Percentiles rank a stretch among this genome's conserved stretches.
Conservation (phyloP, 2,888 invertebrate species). For the Sialis fuliginosa region DNA sequence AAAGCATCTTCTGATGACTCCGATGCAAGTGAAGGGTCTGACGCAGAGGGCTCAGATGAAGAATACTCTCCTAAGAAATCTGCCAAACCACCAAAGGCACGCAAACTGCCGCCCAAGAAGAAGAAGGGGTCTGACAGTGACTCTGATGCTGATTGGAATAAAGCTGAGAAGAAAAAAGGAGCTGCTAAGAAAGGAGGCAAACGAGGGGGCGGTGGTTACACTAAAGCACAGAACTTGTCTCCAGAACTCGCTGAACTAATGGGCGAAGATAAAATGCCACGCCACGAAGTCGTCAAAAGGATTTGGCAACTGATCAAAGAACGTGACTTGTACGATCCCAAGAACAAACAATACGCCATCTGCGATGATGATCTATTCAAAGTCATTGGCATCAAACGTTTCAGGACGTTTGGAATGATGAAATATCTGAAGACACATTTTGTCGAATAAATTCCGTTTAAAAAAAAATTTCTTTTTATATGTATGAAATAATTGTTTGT, state of each 20-base stretch:
- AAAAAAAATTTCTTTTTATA: slow-evolving; percentile 16
- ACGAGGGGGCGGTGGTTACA: slow-evolving; percentile 61
- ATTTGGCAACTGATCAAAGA: slow-evolving; percentile 84
- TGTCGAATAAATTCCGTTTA: slow-evolving; percentile 33
- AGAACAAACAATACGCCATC: slow-evolving; percentile 87
- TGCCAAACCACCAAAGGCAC: slow-evolving; percentile 30
- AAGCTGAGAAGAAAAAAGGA: slow-evolving; percentile 29
- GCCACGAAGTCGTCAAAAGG: slow-evolving; percentile 80
- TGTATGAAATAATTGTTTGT: slow-evolving; percentile 8
- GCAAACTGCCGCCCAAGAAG: slow-evolving; percentile 32
- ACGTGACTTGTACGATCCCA: slow-evolving; percentile 77
- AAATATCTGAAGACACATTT: slow-evolving; percentile 89
- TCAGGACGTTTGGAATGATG: slow-evolving; percentile 95
- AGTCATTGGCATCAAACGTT: slow-evolving; percentile 81
- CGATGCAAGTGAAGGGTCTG: slow-evolving; percentile 28
- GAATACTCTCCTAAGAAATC: slow-evolving; percentile 41
- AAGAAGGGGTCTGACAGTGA: slow-evolving; percentile 50
- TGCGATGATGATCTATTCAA: slow-evolving; percentile 81
- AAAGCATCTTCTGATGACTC: slow-evolving; percentile 29
- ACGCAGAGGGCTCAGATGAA: slow-evolving; percentile 36
- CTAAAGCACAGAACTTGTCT: slow-evolving; percentile 66
- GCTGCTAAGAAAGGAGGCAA: slow-evolving; percentile 15
- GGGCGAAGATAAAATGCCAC: slow-evolving; percentile 66
- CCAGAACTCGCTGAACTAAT: slow-evolving; percentile 71
- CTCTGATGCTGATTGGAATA: slow-evolving; percentile 50